Base-by-base conservation (phyloP, 2,113 vertebrate species). In the Oostethus manadensis region DNA sequence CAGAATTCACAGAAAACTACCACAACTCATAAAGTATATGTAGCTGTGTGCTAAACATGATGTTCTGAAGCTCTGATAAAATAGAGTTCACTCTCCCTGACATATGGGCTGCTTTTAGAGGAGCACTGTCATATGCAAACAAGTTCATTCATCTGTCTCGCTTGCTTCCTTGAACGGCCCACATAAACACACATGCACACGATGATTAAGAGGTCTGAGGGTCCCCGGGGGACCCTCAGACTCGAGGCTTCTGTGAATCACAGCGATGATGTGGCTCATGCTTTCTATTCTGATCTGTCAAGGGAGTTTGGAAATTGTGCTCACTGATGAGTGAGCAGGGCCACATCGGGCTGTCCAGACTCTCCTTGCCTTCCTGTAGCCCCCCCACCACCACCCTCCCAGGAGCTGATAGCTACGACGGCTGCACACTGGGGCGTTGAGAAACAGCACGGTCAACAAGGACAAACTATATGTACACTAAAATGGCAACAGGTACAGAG, bases 271-370 rank as follows among this genome's bases (percentile, higher is more conserved):
- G 84, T 83, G 70, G 51, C 62, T 76, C 61, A 76, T 83, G 82
- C 78, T 79, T 87, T 85, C 83, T 73, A 80, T 76, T 86, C 79
- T 74, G 69, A 83, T 87, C 82, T 86, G 85, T 88, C 86, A 87
- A 60, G 56, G 82, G 71, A 79, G 62, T 78, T 85, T 69, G 73
- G 75, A 73, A 77, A 49, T 71, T 70, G 45, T 71, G 74, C 61
- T 84, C 72, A 73, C 50, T 86, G 83, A 89, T 79, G 82, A 77
- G 72, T 75, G 77, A 82, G 82, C 63, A 22, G 46, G 64, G 71
- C 80, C 83, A 73, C 73, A 22, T 64, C 16, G 16, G 65, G 53
- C 75, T 55, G 59, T 54, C 57, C 70, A 38, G 71, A 73, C 77
- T 68, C 64, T 68, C 62, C 7, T 33, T 33, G 29, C 29, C 44